These are phyloP conservation scores for Helostoma temminkii DNA, from an alignment of 2,797 vertebrate genomes.

Conservation along the genomic window DNA sequence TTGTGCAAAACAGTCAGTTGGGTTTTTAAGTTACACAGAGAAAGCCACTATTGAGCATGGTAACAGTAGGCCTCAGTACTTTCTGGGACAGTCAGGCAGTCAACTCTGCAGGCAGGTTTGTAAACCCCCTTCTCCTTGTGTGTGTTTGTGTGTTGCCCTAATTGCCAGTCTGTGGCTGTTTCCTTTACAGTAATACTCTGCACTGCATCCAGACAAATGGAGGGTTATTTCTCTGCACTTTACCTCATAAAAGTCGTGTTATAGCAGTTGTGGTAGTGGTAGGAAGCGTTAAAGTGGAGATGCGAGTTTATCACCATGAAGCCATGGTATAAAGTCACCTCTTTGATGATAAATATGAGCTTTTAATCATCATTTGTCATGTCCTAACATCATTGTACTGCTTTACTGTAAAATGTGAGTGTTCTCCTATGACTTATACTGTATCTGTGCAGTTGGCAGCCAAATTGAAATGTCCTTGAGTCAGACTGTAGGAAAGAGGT, in stretches of 20 bases:
- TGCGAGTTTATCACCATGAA: not conserved
- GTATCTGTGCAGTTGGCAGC: slow-evolving; percentile 19
- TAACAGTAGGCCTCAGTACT: slow-evolving; percentile 71
- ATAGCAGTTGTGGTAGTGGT: slow-evolving; percentile 20
- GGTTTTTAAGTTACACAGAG: slow-evolving; percentile 43
- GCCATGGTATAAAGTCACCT: slow-evolving; percentile 10
- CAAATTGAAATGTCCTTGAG: slow-evolving; percentile 45
- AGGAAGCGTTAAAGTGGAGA: slow-evolving; percentile 19
- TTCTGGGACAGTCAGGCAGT: slow-evolving; percentile 76
- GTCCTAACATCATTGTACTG: slow-evolving; percentile 26
- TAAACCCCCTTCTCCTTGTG: slow-evolving; percentile 67
- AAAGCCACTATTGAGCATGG: slow-evolving; percentile 66
- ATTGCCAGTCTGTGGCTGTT: slow-evolving; percentile 69
- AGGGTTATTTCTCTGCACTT: slow-evolving; percentile 41
- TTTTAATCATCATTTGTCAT: slow-evolving; percentile 47
- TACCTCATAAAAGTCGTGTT: slow-evolving; percentile 52
- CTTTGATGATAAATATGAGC: slow-evolving; percentile 39
- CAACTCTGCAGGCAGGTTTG: slow-evolving; percentile 71
- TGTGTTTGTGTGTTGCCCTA: slow-evolving; percentile 61
- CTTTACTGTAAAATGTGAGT: slow-evolving; percentile 48
- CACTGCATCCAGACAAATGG: slow-evolving; percentile 57
- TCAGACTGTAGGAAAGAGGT: slow-evolving; percentile 53
- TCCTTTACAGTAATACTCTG: slow-evolving; percentile 60
- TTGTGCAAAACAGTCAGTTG: slow-evolving; percentile 39
- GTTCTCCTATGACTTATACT: slow-evolving; percentile 30